Evolutionary conservation across 2,113 vertebrate species (phyloP).

Genomic region (Entosphenus tridentatus): DNA sequence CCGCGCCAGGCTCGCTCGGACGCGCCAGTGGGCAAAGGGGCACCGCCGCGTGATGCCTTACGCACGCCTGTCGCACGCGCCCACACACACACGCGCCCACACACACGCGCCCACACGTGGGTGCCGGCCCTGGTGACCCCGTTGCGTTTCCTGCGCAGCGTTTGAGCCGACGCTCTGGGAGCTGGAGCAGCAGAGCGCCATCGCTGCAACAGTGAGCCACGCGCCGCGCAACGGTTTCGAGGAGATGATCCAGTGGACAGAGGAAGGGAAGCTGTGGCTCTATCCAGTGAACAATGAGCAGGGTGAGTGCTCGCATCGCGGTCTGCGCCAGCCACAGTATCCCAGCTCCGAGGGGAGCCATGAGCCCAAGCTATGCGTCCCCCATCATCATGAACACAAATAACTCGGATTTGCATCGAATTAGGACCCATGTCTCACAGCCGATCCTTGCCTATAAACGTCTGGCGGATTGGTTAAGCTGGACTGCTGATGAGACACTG

Average conservation of each 20-base stretch:
- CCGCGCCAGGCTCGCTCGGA: no score
- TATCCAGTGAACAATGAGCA: slow-evolving; percentile 67
- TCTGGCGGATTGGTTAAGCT: no score
- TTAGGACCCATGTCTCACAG: no score
- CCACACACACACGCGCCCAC: no score
- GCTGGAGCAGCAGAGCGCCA: slow-evolving; percentile 38
- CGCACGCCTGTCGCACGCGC: no score
- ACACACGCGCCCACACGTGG: no score
- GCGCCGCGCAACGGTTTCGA: slow-evolving; percentile 55
- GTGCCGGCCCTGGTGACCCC: no score
- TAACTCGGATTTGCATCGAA: not conserved
- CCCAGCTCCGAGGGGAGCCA: not conserved
- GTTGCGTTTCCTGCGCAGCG: slow-evolving; percentile 11
- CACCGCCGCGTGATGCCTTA: no score
- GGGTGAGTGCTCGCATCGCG: slow-evolving; percentile 23
- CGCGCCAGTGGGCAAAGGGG: no score
- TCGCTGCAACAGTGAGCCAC: slow-evolving; percentile 25
- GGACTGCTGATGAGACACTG: no score
- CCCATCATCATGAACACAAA: not conserved
- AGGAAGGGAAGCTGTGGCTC: slow-evolving; percentile 62
- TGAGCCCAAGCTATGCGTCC: not conserved
- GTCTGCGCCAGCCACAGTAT: not conserved
- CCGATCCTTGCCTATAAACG: no score
- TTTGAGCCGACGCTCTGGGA: slow-evolving; percentile 55
- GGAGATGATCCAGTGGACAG: slow-evolving; percentile 87